Evolutionary conservation across 1,140 invertebrate species (phyloP), one percentile per base, ranked within the genome.

Genomic region (Thaumetopoea pityocampa): DNA sequence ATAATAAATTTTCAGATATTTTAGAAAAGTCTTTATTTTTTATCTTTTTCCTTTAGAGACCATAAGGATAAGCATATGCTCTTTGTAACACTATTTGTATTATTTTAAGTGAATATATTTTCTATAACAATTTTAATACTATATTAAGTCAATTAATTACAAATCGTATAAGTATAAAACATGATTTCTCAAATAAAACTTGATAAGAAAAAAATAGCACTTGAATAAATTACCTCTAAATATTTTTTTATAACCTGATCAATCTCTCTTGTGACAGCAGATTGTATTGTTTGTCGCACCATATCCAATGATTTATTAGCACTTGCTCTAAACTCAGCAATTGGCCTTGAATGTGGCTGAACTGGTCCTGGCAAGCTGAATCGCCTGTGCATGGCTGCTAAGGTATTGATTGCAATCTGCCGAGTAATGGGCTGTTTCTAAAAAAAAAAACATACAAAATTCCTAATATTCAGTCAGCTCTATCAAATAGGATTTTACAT

Each of bases 261-360:
- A 46, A 94, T 91, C 69, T 94, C 93, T 62, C 91, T 90, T 57
- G 93, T 94, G 12, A 94, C 91, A 35, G 87, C 87, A 47, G 87
- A 88, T 74, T 94, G 93, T 52, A 94, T 81, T 58, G 91, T 93
- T 68, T 92, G 90, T 36, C 92, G 66, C 10, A 94, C 59, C 29
- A 93, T 85, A 66, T 94, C 92, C 22, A 94, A 72, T 4, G 91
- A 92, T 74, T 93, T 93, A 28, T 90, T 87, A 9, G 92, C 86
- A 70, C 88, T 90, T 3, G 87, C 80, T 54, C 70, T 70, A 59
- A 74, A 87, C 65, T 77, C 85, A 12, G 72, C 85, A 43, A 82
- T 81, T 7, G 85, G 85, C 51, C 87, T 79, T 7, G 85, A 86
- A 56, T 82, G 78, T 11, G 81, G 87, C 48, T 87, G 84, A 0